phyloP scores from a whole-genome alignment of 2,888 invertebrate species.

The Caenorhabditis sulstoni region DNA sequence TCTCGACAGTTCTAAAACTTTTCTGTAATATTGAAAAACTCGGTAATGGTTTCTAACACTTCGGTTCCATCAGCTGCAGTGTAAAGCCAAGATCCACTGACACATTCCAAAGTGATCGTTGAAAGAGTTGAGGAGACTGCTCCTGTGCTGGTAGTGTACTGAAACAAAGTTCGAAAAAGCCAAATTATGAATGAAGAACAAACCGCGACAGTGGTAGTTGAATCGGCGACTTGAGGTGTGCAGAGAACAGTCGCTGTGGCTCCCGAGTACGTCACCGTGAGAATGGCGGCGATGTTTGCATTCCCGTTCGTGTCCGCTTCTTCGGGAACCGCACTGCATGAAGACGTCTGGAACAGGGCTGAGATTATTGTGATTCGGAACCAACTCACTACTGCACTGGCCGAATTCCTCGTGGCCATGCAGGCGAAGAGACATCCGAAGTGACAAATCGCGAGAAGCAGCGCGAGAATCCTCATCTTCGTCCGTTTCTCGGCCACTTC shows the following conservation, averaged over 20 bases:
- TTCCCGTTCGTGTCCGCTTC: background rate
- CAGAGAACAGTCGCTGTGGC: conserved; percentile 1
- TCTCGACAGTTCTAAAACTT: background rate
- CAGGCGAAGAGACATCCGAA: background rate
- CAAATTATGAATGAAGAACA: no score
- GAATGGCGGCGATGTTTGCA: background rate
- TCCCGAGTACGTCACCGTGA: background rate
- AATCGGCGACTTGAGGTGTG: background rate
- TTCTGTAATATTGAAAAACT: background rate
- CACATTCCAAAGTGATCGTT: background rate
- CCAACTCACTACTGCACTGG: background rate
- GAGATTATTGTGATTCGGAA: background rate
- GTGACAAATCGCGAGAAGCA: conserved; percentile 1
- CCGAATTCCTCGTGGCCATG: background rate
- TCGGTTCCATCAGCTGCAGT: background rate
- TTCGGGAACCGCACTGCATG: background rate
- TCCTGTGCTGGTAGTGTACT: conserved; percentile 1
- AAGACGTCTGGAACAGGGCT: background rate
- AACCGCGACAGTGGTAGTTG: background rate
- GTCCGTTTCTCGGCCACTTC: background rate
- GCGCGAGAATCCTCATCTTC: background rate
- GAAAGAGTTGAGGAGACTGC: background rate
- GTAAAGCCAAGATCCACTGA: background rate
- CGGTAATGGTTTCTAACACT: background rate
- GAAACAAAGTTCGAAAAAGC: no score